phyloP scores from a whole-genome alignment of 2,888 invertebrate species.

The Drosophila monieri region DNA sequence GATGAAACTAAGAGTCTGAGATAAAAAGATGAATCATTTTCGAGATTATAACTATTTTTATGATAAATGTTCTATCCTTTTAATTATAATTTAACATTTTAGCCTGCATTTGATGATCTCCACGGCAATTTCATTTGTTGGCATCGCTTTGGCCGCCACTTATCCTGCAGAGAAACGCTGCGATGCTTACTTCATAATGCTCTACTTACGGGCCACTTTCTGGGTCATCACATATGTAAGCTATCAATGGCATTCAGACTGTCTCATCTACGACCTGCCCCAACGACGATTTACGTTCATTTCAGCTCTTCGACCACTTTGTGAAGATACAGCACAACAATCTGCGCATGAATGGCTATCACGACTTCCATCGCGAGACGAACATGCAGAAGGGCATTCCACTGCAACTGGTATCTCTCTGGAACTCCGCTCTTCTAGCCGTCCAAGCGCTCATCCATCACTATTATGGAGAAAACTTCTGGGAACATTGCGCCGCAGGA shows the following conservation, averaged over 20 bases:
- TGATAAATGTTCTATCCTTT: no score
- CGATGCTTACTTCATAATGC: conserved; percentile 86
- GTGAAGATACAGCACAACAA: conserved; percentile 86
- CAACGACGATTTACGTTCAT: conserved; percentile 9
- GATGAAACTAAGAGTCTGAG: background rate
- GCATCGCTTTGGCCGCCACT: conserved; percentile 74
- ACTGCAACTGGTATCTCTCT: conserved; percentile 87
- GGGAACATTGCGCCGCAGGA: conserved; percentile 85
- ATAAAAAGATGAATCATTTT: no score
- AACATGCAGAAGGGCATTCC: conserved; percentile 86
- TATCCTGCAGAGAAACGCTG: conserved; percentile 84
- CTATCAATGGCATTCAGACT: conserved; percentile 55
- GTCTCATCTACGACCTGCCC: conserved; percentile 23
- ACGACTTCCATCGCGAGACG: conserved; percentile 88
- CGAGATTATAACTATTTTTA: no score
- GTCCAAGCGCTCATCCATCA: conserved; percentile 86
- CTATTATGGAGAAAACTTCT: conserved; percentile 85
- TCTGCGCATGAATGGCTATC: conserved; percentile 87
- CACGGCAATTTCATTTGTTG: conserved; percentile 80
- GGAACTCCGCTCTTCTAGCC: conserved; percentile 86
- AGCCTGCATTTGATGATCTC: conserved; percentile 82
- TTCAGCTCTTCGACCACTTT: conserved; percentile 86
- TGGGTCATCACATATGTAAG: conserved; percentile 86
- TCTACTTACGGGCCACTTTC: conserved; percentile 86
- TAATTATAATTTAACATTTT: no score